Conservation (phyloP, 2,888 invertebrate species). For the Pyrrhosoma nymphula region DNA sequence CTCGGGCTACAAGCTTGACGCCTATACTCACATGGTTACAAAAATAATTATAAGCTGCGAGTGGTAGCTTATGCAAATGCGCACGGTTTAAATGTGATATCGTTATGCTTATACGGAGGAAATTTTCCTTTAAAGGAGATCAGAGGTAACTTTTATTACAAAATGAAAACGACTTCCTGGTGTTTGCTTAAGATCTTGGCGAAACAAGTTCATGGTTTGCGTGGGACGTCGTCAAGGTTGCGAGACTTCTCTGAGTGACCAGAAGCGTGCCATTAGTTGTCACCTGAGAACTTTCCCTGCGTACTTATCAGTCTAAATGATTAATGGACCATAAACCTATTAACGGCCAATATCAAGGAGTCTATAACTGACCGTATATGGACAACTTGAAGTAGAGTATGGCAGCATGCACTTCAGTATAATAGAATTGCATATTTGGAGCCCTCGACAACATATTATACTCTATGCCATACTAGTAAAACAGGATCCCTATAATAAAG, state of each 20-base stretch:
- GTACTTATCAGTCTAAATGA: slow-evolving; percentile 46
- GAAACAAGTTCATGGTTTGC: slow-evolving; percentile 63
- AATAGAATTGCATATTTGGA: background rate
- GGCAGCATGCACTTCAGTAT: background rate
- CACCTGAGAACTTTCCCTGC: slow-evolving; percentile 56
- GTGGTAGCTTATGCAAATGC: background rate
- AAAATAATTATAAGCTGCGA: background rate
- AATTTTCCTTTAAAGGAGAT: background rate
- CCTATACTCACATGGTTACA: background rate
- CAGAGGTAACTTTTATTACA: background rate
- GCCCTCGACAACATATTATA: background rate
- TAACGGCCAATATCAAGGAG: slow-evolving; percentile 52
- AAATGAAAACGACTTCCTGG: slow-evolving; percentile 31
- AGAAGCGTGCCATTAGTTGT: slow-evolving; percentile 64
- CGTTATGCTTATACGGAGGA: background rate
- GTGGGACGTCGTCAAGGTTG: slow-evolving; percentile 44
- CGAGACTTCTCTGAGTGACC: slow-evolving; percentile 26
- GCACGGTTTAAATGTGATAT: background rate
- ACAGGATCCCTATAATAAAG: background rate
- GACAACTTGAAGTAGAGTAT: background rate
- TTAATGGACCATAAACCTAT: slow-evolving; percentile 56
- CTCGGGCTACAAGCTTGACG: background rate
- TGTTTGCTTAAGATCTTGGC: slow-evolving; percentile 41
- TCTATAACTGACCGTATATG: background rate
- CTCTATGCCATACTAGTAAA: background rate